Evolutionary conservation across 2,888 invertebrate species (phyloP).

Genomic region (Tiphia femorata): DNA sequence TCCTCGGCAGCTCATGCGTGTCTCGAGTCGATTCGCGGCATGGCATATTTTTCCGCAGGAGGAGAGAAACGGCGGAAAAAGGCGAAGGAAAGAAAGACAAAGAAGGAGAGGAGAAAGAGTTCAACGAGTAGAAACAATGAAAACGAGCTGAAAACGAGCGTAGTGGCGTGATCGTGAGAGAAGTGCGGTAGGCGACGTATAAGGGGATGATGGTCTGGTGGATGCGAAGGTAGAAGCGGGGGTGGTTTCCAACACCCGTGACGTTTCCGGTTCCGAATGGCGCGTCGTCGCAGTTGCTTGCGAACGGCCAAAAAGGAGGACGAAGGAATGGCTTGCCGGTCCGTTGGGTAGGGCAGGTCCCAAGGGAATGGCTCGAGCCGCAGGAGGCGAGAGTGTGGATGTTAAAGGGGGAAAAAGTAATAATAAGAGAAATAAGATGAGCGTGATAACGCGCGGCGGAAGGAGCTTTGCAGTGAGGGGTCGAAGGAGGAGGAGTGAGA

Average conservation of each 20-base stretch:
- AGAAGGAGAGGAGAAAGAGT: slow-evolving; percentile 32
- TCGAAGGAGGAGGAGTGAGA: slow-evolving; percentile 1
- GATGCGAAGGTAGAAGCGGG: slow-evolving; percentile 25
- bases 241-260: slow-evolving; percentile 30
- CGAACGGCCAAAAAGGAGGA: slow-evolving; percentile 9
- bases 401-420: slow-evolving; percentile 4
- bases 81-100: slow-evolving; percentile 8
- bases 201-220: no score
- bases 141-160: no score
- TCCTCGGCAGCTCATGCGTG: no score
- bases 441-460: no score
- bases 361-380: background rate
- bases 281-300: background rate
- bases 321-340: slow-evolving; percentile 2
- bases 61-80: slow-evolving; percentile 6
- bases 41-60: background rate
- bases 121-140: no score
- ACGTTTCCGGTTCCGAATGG: slow-evolving; percentile 29
- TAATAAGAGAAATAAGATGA: no score
- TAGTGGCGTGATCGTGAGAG: no score
- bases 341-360: slow-evolving; percentile 11
- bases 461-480: no score
- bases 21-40: no score
- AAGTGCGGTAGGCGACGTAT: no score
- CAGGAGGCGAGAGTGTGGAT: background rate